Evolutionary conservation across 2,113 vertebrate species (phyloP).

Genomic region (Fulica atra): DNA sequence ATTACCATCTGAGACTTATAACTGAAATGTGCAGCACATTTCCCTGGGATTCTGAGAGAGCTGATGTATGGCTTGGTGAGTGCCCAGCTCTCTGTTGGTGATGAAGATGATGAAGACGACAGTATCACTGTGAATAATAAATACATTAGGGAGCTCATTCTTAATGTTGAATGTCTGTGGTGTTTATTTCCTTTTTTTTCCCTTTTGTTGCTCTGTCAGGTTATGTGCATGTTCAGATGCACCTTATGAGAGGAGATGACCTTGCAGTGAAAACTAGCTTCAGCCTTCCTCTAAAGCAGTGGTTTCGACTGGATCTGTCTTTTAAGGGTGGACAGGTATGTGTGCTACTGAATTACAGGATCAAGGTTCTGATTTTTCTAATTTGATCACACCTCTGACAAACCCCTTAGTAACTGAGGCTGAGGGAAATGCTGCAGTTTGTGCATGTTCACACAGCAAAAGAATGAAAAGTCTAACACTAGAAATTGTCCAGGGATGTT

Average conservation of each 20-base stretch:
- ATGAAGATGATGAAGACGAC: background rate
- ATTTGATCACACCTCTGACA: background rate
- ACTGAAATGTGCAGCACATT: background rate
- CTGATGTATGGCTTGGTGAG: background rate
- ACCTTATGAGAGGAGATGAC: conserved; percentile 78
- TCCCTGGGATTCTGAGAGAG: background rate
- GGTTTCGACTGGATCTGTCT: conserved; percentile 87
- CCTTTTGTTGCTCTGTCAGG: conserved; percentile 66
- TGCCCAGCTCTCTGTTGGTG: background rate
- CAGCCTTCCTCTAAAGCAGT: conserved; percentile 80
- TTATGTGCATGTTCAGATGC: conserved; percentile 86
- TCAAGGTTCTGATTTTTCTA: background rate
- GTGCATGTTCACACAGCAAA: background rate
- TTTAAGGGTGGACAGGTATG: conserved; percentile 83
- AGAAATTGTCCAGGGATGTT: background rate
- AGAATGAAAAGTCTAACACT: background rate
- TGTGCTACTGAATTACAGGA: background rate
- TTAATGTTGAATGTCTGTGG: background rate
- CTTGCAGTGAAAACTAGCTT: conserved; percentile 80
- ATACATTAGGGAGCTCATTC: background rate
- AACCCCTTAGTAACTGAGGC: background rate
- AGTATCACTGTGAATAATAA: background rate
- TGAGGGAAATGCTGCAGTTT: background rate
- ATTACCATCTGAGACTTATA: background rate
- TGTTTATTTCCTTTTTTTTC: background rate